Evolutionary conservation across 2,888 invertebrate genomes (phyloP), one percentile per base, ranked within the genome.

Genomic region (Vanessa cardui): DNA sequence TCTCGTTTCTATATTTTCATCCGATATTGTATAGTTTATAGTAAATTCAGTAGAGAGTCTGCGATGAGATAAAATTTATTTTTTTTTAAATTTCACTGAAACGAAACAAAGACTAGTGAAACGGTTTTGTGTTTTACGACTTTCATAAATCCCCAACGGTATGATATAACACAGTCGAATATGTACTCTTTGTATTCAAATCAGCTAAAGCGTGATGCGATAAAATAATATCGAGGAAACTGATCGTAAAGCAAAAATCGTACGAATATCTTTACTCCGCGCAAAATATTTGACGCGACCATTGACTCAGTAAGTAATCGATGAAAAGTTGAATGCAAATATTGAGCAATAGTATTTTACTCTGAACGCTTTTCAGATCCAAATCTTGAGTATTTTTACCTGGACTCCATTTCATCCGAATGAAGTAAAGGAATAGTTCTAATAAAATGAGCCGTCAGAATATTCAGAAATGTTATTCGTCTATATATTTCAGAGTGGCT

Each of bases 71-170:
- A 8, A 39, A 46, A 39, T 15, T 56, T 9, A 56, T 56, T 39
- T 56, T 56, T 39, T 18, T 18, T n/a, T 18, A 39, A 56, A 56
- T 18, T 39, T 39, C 33, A 39, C 18, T 12, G 33, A 7, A 56
- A 18, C 56, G 56, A 56, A 56, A 39, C 56, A 56, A 56, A 56
- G 20, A 56, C 18, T 18, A 39, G 39, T 1, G 33, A 39, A 56
- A 59, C 8, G 16, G 21, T 54, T 46, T 54, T 33, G 26, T 39
- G 46, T 69, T 58, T 66, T 66, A 69, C 62, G 65, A 63, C 62
- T 46, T 60, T 63, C 61, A 68, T 73, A 69, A 73, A 73, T 70
- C 70, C 63, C 62, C 56, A 68, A 68, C 31, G 65, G 63, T 56
- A 62, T 60, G 31, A 47, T 59, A 59, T 44, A 69, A 54, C 59